Evolutionary conservation across 2,797 vertebrate species (phyloP).

Genomic region (Pseudochirops cupreus): DNA sequence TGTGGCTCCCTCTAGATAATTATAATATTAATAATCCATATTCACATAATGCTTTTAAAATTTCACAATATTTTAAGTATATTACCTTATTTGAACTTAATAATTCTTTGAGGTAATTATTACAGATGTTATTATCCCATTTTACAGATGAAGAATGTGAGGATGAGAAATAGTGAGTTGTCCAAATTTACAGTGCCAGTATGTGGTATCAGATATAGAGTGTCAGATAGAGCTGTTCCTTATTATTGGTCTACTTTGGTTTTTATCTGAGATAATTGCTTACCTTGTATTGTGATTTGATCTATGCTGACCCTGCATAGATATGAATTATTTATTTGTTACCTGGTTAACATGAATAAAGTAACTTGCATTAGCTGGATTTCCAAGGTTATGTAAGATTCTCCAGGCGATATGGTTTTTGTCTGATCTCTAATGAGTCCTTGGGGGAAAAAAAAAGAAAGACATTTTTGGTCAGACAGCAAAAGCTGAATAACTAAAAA

Average conservation of each 20-base stretch:
- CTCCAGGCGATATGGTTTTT: constrained; percentile 43
- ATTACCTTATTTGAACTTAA: background rate
- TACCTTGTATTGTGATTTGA: background rate
- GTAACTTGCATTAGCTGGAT: constrained; percentile 19
- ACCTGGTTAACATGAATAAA: constrained; percentile 47
- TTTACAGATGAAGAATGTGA: background rate
- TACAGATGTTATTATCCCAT: background rate
- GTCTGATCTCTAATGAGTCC: constrained; percentile 67
- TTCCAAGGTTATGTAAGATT: constrained; percentile 49
- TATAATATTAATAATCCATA: background rate
- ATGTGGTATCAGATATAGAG: background rate
- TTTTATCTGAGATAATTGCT: background rate
- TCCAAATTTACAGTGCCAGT: background rate
- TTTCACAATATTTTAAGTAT: background rate
- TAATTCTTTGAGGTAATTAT: background rate
- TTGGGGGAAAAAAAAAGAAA: constrained; percentile 20
- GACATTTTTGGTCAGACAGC: constrained; percentile 15
- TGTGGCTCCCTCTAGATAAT: background rate
- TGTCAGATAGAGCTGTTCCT: background rate
- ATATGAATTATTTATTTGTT: constrained; percentile 59
- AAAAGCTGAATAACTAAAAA: constrained; percentile 32
- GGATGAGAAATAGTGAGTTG: background rate
- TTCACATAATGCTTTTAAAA: background rate
- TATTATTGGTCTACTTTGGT: background rate
- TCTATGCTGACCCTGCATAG: background rate